Percentiles rank a stretch among this genome's conserved stretches.
phyloP scores from a whole-genome alignment of 2,888 invertebrate genomes.

The Halocaridina rubra region DNA sequence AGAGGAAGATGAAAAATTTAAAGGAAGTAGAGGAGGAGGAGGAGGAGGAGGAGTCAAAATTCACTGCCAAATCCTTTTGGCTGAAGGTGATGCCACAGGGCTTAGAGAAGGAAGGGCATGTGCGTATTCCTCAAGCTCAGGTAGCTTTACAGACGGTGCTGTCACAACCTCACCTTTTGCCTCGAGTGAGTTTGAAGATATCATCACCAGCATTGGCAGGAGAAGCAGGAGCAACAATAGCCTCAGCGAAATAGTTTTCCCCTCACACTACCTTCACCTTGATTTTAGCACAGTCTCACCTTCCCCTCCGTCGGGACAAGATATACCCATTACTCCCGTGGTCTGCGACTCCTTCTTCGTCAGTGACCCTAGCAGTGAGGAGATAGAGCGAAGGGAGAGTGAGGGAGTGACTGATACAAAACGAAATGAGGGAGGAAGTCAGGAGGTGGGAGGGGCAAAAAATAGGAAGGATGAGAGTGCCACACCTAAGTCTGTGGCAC shows the following conservation, averaged over 20 bases:
- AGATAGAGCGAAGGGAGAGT: too few relatives aligned
- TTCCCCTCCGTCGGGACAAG: background rate
- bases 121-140: too few relatives aligned
- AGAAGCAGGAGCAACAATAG: background rate
- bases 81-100: too few relatives aligned
- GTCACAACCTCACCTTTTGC: constrained; percentile 17
- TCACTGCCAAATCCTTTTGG: too few relatives aligned
- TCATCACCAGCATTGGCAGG: background rate
- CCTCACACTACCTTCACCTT: background rate
- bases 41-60: background rate
- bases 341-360: background rate
- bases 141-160: too few relatives aligned
- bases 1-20: background rate
- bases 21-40: background rate
- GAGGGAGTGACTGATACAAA: too few relatives aligned
- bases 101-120: too few relatives aligned
- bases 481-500: background rate
- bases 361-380: background rate
- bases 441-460: background rate
- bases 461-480: background rate
- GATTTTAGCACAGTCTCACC: background rate
- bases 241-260: too few relatives aligned
- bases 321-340: background rate
- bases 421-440: background rate
- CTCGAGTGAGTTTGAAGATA: background rate